Percentiles rank a stretch among this genome's conserved stretches.
Evolutionary conservation across 2,888 invertebrate species (phyloP).

Genomic region (Eupithecia insigniata): DNA sequence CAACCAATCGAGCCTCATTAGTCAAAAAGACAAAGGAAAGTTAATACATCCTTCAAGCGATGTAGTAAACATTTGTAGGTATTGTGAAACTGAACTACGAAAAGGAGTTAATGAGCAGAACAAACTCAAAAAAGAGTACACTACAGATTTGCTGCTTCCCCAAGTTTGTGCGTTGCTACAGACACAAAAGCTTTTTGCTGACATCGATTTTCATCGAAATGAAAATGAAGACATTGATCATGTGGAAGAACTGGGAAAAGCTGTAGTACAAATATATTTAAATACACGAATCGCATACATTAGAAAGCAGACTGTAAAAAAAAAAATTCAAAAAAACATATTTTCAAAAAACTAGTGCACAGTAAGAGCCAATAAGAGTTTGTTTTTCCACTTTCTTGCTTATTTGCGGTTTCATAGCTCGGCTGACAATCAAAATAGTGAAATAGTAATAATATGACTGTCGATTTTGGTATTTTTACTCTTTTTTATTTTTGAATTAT

Average conservation of each 20-base stretch:
- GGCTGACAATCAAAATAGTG: too few relatives aligned
- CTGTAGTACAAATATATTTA: not conserved
- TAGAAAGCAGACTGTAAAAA: not conserved
- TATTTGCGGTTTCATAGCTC: too few relatives aligned
- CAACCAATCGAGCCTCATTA: not conserved
- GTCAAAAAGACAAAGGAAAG: not conserved
- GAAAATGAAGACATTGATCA: not conserved
- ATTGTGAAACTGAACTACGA: not conserved
- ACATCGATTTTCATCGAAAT: not conserved
- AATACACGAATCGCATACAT: not conserved
- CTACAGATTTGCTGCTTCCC: not conserved
- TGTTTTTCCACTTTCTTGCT: too few relatives aligned
- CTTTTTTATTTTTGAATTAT: too few relatives aligned
- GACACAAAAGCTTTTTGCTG: not conserved
- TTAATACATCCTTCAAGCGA: slow-evolving; percentile 3
- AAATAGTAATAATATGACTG: too few relatives aligned
- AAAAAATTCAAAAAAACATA: not conserved
- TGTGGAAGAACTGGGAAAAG: not conserved
- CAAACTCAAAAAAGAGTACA: slow-evolving; percentile 1
- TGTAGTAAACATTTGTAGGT: not conserved
- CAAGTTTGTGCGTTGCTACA: not conserved
- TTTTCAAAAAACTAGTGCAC: not conserved
- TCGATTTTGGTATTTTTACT: too few relatives aligned
- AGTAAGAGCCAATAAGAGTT: not conserved
- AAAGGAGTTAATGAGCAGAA: not conserved